Conservation (phyloP, 2,888 invertebrate genomes). For the Polydrusus cervinus region DNA sequence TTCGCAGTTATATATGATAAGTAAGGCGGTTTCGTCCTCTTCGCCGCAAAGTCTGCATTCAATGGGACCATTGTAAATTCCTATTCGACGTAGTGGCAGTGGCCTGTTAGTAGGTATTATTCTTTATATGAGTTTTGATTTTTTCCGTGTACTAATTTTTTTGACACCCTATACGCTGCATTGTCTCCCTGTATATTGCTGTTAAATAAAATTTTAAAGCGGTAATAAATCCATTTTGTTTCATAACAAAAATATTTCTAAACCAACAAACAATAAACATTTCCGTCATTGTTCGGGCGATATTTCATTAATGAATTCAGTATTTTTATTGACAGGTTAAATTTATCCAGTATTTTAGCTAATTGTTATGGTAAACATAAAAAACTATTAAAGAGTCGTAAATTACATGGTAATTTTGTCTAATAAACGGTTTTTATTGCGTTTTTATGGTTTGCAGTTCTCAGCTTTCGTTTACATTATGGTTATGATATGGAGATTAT, state of each 20-base stretch:
- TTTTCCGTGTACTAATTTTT: too few relatives aligned
- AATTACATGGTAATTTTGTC: slow-evolving; percentile 31
- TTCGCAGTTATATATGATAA: too few relatives aligned
- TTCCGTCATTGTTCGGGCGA: not conserved
- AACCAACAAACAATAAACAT: slow-evolving; percentile 2
- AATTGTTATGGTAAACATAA: slow-evolving; percentile 33
- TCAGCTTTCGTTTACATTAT: slow-evolving; percentile 11
- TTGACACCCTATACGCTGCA: too few relatives aligned
- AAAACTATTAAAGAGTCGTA: slow-evolving; percentile 20
- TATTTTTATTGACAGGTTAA: slow-evolving; percentile 31
- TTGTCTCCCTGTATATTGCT: too few relatives aligned
- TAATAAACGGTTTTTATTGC: slow-evolving; percentile 26
- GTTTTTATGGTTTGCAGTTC: slow-evolving; percentile 9
- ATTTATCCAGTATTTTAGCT: slow-evolving; percentile 14
- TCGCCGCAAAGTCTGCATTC: too few relatives aligned
- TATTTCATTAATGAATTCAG: slow-evolving; percentile 21
- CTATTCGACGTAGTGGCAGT: too few relatives aligned
- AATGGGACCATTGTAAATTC: too few relatives aligned
- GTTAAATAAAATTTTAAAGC: not conserved
- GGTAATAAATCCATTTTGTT: slow-evolving; percentile 7
- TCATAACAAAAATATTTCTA: not conserved
- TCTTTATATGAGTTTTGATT: too few relatives aligned
- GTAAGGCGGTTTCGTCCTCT: too few relatives aligned
- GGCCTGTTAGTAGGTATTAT: too few relatives aligned
- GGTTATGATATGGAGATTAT: not conserved